phyloP scores from a whole-genome alignment of 2,888 invertebrate species.

The Eretmocerus hayati region DNA sequence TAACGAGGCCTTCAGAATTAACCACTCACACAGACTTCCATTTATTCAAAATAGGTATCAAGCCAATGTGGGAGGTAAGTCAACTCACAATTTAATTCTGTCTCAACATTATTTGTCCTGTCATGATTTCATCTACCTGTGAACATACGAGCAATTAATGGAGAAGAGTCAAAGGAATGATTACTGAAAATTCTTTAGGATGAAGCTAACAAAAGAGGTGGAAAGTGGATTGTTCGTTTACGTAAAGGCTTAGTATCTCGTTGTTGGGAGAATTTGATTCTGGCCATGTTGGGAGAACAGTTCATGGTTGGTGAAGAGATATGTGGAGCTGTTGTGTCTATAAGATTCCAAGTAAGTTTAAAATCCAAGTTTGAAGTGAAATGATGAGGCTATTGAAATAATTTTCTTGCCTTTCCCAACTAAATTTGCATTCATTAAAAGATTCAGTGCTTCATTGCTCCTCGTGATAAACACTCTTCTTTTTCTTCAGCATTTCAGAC shows the following conservation, averaged over 20 bases:
- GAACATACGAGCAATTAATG: background rate
- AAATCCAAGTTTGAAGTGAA: no score
- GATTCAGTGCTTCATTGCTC: no score
- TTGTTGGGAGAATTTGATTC: constrained; percentile 97
- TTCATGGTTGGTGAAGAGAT: constrained; percentile 98
- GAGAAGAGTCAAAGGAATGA: background rate
- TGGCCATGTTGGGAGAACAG: constrained; percentile 98
- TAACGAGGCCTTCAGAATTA: constrained; percentile 83
- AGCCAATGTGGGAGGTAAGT: constrained; percentile 94
- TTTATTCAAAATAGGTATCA: constrained; percentile 95
- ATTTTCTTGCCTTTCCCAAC: no score
- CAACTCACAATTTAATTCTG: background rate
- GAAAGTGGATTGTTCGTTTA: constrained; percentile 95
- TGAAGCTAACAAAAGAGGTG: constrained; percentile 90
- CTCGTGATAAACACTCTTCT: no score
- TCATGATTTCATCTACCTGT: background rate
- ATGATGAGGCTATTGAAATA: no score
- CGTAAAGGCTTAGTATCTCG: constrained; percentile 90
- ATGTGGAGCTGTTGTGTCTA: constrained; percentile 94
- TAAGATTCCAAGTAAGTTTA: constrained; percentile 72
- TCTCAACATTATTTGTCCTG: constrained; percentile 1
- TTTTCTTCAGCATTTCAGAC: no score
- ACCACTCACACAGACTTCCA: constrained; percentile 90
- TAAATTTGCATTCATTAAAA: no score
- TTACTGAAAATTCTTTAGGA: constrained; percentile 52